Evolutionary conservation across 2,113 vertebrate species (phyloP).

Genomic region (Mola mola): DNA sequence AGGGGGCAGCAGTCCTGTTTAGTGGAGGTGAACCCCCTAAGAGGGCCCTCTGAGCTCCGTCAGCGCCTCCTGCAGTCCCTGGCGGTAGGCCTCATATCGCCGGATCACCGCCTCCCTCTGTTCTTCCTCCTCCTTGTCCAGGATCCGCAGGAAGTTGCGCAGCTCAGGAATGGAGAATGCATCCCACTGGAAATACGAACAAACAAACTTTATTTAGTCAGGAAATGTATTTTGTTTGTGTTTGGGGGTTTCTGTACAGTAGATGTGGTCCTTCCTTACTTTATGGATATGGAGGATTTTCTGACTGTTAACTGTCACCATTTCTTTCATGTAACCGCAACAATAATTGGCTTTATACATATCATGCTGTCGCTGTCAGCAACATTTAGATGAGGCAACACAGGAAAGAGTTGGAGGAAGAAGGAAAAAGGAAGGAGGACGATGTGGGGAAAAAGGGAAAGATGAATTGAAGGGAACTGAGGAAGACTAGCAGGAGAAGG

Average conservation of each 20-base stretch:
- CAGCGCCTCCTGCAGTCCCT: slow-evolving; percentile 90
- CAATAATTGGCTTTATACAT: no score
- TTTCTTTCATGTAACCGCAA: no score
- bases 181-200: slow-evolving; percentile 87
- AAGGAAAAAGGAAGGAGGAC: neutral
- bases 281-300: no score
- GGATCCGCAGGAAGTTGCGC: slow-evolving; percentile 93
- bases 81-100: slow-evolving; percentile 87
- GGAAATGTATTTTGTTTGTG: neutral
- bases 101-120: slow-evolving; percentile 84
- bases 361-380: no score
- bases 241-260: neutral
- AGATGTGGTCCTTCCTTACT: neutral
- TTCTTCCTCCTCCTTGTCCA: slow-evolving; percentile 94
- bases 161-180: slow-evolving; percentile 95
- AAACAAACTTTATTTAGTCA: neutral
- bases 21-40: slow-evolving; percentile 58
- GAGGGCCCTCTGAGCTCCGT: slow-evolving; percentile 76
- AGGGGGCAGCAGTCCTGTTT: slow-evolving; percentile 28
- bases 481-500: neutral
- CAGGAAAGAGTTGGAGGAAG: neutral
- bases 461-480: neutral
- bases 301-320: no score
- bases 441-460: neutral
- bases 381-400: no score